Evolutionary conservation across 2,888 invertebrate genomes (phyloP), one percentile per base, ranked within the genome.

Genomic region (Pseudeuparius sepicola): DNA sequence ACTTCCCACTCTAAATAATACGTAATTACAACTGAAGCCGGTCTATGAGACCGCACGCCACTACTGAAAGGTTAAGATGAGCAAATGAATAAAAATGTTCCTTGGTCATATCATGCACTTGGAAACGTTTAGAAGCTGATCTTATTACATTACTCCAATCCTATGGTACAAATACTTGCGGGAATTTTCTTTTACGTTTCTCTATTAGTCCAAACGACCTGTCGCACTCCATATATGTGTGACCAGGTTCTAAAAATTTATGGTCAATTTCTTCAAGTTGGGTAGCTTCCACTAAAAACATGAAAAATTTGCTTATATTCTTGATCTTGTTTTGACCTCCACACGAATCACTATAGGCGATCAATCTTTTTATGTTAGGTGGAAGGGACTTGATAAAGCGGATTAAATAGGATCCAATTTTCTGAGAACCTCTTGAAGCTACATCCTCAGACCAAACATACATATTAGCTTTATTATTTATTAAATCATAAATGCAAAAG

Each of bases 291-390:
- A 46, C 42, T 5, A 46, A 4, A 34, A 34, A 48, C 36, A 37
- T 44, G 27, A 42, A 40, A 11, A 47, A 18, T 36, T 48, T 48
- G 27, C 39, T 31, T 26, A 43, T 46, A 30, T 45, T 45, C 37
- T 46, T 45, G 33, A 41, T 46, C 25, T 43, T 44, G 31, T 47
- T 47, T 35, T 48, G 45, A n/a, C 45, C 40, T n/a, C 41, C 44
- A 31, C 43, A 45, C 5, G 41, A 43, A 24, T 47, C 41, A 31
- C 39, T 43, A 30, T 38, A 44, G 17, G 34, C 41, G 36, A 45
- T 41, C n/a, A 45, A 24, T 31, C 40, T 36, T 31, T 31, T 39
- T 28, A 43, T 31, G 29, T 28, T 40, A 30, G 33, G 14, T 31
- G 36, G 34, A n/a, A n/a, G n/a, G n/a, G n/a, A n/a, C n/a, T n/a